Conservation (phyloP, 2,797 vertebrate genomes). For the Dromococcyx pavoninus region DNA sequence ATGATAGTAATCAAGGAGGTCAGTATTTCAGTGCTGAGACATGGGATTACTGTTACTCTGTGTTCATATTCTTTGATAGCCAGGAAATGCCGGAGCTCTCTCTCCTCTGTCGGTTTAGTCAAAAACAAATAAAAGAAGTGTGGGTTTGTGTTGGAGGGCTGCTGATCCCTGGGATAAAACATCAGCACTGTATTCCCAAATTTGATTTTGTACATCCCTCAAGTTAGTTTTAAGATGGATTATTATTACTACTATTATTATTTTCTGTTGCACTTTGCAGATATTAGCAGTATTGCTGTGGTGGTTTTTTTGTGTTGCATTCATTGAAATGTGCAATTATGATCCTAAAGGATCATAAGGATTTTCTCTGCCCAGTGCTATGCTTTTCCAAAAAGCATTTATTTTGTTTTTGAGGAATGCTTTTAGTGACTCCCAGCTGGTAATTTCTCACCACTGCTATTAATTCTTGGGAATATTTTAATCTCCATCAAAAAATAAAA, state of each 20-base stretch:
- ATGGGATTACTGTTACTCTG: neutral
- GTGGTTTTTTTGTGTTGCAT: neutral
- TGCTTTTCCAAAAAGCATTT: neutral
- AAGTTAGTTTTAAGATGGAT: neutral
- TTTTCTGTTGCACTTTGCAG: neutral
- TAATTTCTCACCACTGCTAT: neutral
- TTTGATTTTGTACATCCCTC: neutral
- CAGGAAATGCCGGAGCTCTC: neutral
- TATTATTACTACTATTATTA: neutral
- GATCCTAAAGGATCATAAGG: neutral
- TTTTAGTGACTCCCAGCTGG: neutral
- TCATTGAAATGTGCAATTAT: neutral
- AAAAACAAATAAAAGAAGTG: neutral
- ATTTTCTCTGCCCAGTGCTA: neutral
- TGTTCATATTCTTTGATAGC: neutral
- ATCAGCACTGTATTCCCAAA: rapidly evolving
- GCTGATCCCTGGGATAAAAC: neutral
- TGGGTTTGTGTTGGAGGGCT: neutral
- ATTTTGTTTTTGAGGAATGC: neutral
- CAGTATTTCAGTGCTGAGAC: neutral
- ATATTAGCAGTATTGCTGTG: neutral
- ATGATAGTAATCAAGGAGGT: neutral
- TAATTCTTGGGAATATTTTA: neutral
- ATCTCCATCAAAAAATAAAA: neutral
- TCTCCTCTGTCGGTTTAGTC: neutral